A percentile compares a stretch with the other conserved stretches of the same genome.
Evolutionary conservation across 2,113 vertebrate genomes (phyloP).

Genomic region (Illadopsis cleaveri): DNA sequence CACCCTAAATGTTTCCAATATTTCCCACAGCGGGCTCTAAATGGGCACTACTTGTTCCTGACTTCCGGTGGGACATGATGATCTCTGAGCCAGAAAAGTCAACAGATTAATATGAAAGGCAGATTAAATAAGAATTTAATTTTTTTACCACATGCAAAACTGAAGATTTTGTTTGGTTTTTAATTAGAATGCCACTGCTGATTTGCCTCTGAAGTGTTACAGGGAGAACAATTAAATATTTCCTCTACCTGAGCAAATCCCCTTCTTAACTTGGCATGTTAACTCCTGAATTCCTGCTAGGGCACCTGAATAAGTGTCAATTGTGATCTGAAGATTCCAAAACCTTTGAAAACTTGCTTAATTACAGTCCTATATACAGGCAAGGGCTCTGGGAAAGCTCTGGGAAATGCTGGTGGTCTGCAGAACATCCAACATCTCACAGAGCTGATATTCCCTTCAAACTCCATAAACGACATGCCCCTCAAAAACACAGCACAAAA

Average conservation of each 20-base stretch:
- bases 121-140: not conserved
- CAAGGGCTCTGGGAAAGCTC: not conserved
- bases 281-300: not conserved
- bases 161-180: not conserved
- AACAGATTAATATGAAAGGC: not conserved
- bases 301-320: rapidly evolving
- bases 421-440: not conserved
- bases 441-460: not conserved
- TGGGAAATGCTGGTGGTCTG: not conserved
- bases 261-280: not conserved
- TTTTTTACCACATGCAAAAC: not conserved
- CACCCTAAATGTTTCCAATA: not conserved
- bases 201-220: not conserved
- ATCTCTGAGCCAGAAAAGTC: not conserved
- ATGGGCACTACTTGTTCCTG: rapidly evolving
- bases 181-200: not conserved
- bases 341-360: not conserved
- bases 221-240: not conserved
- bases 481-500: not conserved
- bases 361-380: not conserved
- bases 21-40: not conserved
- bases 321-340: not conserved
- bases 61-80: rapidly evolving
- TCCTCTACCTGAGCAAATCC: not conserved
- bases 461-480: not conserved